Base-by-base conservation (phyloP, 2,888 invertebrate genomes). In the Campaea margaritaria region DNA sequence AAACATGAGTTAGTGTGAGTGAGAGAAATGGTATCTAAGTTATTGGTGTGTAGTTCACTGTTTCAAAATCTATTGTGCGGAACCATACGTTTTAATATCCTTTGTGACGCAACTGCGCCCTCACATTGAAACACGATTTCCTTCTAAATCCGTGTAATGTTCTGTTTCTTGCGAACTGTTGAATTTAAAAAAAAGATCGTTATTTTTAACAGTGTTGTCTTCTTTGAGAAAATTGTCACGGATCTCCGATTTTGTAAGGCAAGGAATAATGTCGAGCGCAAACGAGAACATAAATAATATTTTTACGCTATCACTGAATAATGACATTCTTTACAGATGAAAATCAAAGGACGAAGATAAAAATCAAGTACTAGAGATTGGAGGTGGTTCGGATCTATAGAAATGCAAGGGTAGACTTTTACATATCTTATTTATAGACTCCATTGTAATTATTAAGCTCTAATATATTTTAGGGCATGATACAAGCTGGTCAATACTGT, bases 81-180 rank as follows among this genome's bases (percentile, higher is more conserved):
- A 49, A 36, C 58, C 53, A 53, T 66, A 83, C 79, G 80, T 82
- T 85, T 84, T 86, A 83, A 83, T 81, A 68, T 64, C 69, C 67
- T 74, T 75, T 77, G 76, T 80, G 76, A 81, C 72, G 77, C 74
- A 73, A 79, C 69, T 72, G 72, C 75, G 73, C 75, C 72, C 75
- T 75, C 10, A 71, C 74, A 67, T 73, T 70, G 62, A 67, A 68
- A 69, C 63, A 64, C 70, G 69, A 74, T 74, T 72, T 66, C 48
- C 65, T 69, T 67, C 63, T 64, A 70, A 71, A 66, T 64, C 68
- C 70, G 69, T 72, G 68, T 75, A 75, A 74, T 66, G 64, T 69
- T 70, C 21, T 63, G 63, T 69, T 75, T 69, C 69, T 71, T 70
- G 59, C 64, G 60, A 69, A 68, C 68, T 56, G 64, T 66, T 70